Base-by-base conservation (phyloP, 2,113 vertebrate species). In the Xenus cinereus region DNA sequence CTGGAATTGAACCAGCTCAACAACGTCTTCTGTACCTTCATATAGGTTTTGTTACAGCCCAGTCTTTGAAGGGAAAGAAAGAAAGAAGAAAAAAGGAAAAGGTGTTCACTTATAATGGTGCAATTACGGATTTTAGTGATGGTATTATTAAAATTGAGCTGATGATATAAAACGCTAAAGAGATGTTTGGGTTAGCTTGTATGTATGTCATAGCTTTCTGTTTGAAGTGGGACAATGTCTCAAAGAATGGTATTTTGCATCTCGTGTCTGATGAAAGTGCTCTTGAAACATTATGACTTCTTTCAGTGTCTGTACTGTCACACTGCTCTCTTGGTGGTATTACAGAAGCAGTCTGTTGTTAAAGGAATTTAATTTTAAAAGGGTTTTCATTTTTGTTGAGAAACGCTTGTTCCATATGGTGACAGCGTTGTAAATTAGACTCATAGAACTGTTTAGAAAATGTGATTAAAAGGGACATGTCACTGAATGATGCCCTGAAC, bases 101-200 rank as follows among this genome's bases (percentile, higher is more conserved):
- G 8, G 10, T 2, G 2, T 77, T 62, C 0, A 0, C 8, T 41
- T 88, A 5, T 54, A 46, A 41, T 53, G 28, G 16, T 88, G 14
- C 54, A 66, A 27, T 59, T 81, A 64, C 23, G 59, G 7, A 17
- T 91, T 62, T 91, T 84, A 77, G 41, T 60, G 22, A 27, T 80
- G 23, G 8, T 75, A 18, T 32, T 62, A 46, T 45, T 88, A 67
- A 80, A 81, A 78, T 20, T 39, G 14, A 94, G 50, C 41, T 89
- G 53, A 18, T 77, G 3, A 28, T 76, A 59, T 81, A 24, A 23
- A 50, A 41, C 8, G 6, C 24, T 37, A 20, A 81, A 57, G 78
- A 81, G 24, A 6, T 62, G 33, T 69, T 67, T 79, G 27, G 7
- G 12, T 87, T 63, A 87, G 17, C 32, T 77, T 72, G 8, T 41